phyloP scores from a whole-genome alignment of 92 coral and sea anemone species.

The Zoanthus solanderi region DNA sequence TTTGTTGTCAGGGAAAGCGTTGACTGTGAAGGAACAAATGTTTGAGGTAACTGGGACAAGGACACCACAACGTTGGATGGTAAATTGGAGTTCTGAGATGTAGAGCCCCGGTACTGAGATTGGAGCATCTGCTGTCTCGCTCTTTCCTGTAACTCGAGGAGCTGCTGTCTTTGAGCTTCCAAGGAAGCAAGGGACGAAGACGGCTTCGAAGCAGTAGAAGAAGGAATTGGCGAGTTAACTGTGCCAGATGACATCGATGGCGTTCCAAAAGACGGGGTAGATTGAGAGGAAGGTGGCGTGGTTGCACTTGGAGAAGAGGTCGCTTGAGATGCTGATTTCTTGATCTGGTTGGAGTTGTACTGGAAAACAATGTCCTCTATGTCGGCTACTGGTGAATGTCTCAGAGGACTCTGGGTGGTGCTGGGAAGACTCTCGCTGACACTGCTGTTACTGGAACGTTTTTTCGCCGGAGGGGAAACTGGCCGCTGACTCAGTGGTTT shows the following conservation, averaged over 20 bases:
- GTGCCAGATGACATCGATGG: slow-evolving; percentile 67
- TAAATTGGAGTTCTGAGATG: neutral
- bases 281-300: slow-evolving; percentile 64
- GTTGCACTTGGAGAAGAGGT: slow-evolving; percentile 61
- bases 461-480: slow-evolving; percentile 73
- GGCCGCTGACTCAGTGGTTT: slow-evolving; percentile 82
- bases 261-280: slow-evolving; percentile 68
- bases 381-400: slow-evolving; percentile 92
- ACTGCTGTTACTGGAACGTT: slow-evolving; percentile 72
- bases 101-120: slow-evolving; percentile 40
- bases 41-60: slow-evolving; percentile 23
- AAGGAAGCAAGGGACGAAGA: slow-evolving; percentile 49
- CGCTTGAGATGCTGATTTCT: slow-evolving; percentile 58
- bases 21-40: slow-evolving; percentile 8
- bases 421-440: slow-evolving; percentile 61
- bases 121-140: slow-evolving; percentile 71
- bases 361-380: slow-evolving; percentile 98
- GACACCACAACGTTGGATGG: neutral
- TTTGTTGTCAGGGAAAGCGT: neutral
- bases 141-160: slow-evolving; percentile 70
- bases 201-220: neutral
- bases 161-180: slow-evolving; percentile 65
- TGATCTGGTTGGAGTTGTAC: slow-evolving; percentile 78
- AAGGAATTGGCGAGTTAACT: slow-evolving; percentile 20
- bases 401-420: slow-evolving; percentile 61